Evolutionary conservation across 2,113 vertebrate genomes (phyloP).

Genomic region (Lamprologus sp.): DNA sequence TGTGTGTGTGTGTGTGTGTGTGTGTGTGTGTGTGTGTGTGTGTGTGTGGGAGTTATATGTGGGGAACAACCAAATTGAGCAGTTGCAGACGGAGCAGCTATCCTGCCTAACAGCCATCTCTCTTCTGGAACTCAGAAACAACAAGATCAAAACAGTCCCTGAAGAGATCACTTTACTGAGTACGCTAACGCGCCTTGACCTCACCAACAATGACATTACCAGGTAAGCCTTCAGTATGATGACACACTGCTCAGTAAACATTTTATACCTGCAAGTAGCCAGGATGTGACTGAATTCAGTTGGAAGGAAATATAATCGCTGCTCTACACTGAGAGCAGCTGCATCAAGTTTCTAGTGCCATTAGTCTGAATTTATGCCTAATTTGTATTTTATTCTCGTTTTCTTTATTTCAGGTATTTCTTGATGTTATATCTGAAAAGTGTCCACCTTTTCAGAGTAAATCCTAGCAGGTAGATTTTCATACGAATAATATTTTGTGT

Average conservation of each 20-base stretch:
- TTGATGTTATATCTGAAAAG: background rate
- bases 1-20: too few relatives aligned
- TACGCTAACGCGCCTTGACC: conserved; percentile 85
- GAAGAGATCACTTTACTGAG: conserved; percentile 79
- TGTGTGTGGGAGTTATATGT: conserved; percentile 81
- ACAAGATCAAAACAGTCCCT: conserved; percentile 85
- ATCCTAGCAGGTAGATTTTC: background rate
- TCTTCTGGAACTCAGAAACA: conserved; percentile 89
- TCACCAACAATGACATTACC: conserved; percentile 90
- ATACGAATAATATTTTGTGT: conserved; percentile 4
- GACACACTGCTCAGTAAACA: background rate
- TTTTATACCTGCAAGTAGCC: background rate
- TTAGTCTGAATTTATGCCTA: background rate
- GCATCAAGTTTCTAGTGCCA: background rate
- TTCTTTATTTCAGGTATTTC: background rate
- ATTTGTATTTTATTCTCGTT: background rate
- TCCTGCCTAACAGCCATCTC: conserved; percentile 76
- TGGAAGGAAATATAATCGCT: background rate
- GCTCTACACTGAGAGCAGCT: background rate
- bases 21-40: background rate
- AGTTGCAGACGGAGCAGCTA: conserved; percentile 75
- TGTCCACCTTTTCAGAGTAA: background rate
- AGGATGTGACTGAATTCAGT: background rate
- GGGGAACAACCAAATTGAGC: conserved; percentile 90
- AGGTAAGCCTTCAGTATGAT: conserved; percentile 66